Evolutionary conservation across 2,888 invertebrate species (phyloP), one percentile per base, ranked within the genome.

Genomic region (Macaria notata): DNA sequence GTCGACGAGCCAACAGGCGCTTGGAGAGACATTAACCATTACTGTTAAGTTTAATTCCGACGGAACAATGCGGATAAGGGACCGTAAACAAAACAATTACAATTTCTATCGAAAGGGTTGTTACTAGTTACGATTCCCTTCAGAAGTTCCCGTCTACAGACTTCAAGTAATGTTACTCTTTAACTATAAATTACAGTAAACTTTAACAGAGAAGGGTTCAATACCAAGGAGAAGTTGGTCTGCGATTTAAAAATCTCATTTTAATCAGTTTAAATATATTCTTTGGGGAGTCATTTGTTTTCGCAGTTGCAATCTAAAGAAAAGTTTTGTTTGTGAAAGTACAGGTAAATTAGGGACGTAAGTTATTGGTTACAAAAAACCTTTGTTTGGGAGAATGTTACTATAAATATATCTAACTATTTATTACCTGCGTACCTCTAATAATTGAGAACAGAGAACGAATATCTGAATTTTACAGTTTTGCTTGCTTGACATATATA

Each of bases 11-110:
- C 51, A 59, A 56, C 55, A 48, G 61, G 61, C 57, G 51, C 54
- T 61, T 49, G 51, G 54, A 61, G 57, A 51, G 71, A 71, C 75
- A 70, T 78, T 77, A 82, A 79, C 78, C 75, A 75, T 83, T 78
- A 83, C 78, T 72, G 73, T 79, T 74, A 73, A 75, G 78, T 77
- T 79, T 77, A 81, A 83, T 81, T 76, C 72, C 71, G 59, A 67
- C 74, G 68, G 75, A 79, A 79, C 81, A 80, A 81, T 79, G 73
- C 70, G 72, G 71, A 74, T 68, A 73, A 70, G 69, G 68, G 70
- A 63, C 73, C 72, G 76, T 84, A 79, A 82, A 86, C 84, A 81
- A 81, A 85, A 83, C 79, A 81, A 81, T 84, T 83, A 83, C 76
- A 78, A 71, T 75, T 71, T 62, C 72, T 71, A 77, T 64, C 61